Evolutionary conservation across 2,113 vertebrate genomes (phyloP), one percentile per base, ranked within the genome.

Genomic region (Eclectus roratus): DNA sequence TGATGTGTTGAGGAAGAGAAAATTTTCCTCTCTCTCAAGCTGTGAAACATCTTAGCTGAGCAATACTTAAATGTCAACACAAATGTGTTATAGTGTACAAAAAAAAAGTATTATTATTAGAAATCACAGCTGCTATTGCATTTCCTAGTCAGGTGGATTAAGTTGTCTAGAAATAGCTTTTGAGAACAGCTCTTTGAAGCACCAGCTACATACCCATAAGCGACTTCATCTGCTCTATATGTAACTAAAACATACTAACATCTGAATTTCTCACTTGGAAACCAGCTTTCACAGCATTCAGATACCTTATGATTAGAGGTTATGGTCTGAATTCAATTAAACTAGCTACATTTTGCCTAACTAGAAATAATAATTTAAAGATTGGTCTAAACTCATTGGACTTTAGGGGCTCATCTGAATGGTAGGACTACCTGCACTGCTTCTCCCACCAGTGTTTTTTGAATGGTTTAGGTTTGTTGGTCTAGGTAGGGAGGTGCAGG

Each of bases 51-150:
- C 81, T 88, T 94, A 1, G 3, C 85, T 90, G 76, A 93, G 72
- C 85, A 91, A 84, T 81, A 86, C 69, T 79, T 88, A 88, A 80
- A 92, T 74, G 64, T 84, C 94, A 93, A 93, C 56, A 91, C 20
- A 39, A 93, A 86, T 49, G 49, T 55, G 43, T 84, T 90, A 77
- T 65, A 43, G 39, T 92, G 29, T 79, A 84, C 12, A 83, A 44
- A 93, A 93, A 78, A 80, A 72, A 79, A 18, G 16, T 49, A 89
- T 73, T 94, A 91, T 55, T 96, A 86, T 92, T 72, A 92, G 85
- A 96, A 94, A 74, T 74, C 64, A 88, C 64, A 93, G 92, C 85
- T 90, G 88, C 33, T 86, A 56, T 52, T 88, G n/a, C 50, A 88
- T 90, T 94, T 96, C 72, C 61, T 29, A 93, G 63, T 88, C 81